Base-by-base conservation (phyloP, 2,797 vertebrate species). In the Lophotriccus pileatus region DNA sequence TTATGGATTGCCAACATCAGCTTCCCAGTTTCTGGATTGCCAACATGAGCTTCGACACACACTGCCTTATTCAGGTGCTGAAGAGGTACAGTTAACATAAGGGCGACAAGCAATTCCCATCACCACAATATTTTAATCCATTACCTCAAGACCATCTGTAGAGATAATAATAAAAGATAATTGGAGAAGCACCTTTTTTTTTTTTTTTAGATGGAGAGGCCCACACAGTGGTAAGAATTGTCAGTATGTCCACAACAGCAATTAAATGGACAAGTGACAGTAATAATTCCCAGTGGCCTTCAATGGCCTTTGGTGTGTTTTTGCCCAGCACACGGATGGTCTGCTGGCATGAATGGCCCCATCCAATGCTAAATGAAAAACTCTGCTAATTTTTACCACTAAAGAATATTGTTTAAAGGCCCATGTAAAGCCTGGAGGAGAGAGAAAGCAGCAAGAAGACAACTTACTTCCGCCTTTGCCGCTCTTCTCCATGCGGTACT, bases 401-500 rank as follows among this genome's bases (percentile, higher is more conserved):
- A 32, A 24, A 58, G 27, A 36, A 17, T 2, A 66, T 4, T 28
- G 15, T 25, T 30, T 49, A 47, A 44, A 41, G 58, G 36, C 18
- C 47, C 21, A 15, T 28, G 53, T 46, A 70, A 79, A 75, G 43
- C 21, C 6, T 21, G 27, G 17, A 39, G 67, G 30, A 16, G 34
- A 7, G 1, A 21, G 28, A 44, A 62, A 7, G 10, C 50, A 52
- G 50, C 2, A 6, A 27, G 4, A 13, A 30, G 5, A 10, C 7
- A 17, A 98, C 99, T 99, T 94, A 98, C 98, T 98, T 95, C 98
- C 98, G 10, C 99, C 99, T 97, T 99, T 99, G 81, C 99, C 98
- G 5, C 98, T 99, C 97, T 99, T 99, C 88, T 99, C 99, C 95
- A 99, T 99, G 16, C 99, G 99, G 81, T 99, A 99, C 90, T 99